Conservation (phyloP, 1,140 invertebrate genomes). For the Orius laevigatus region DNA sequence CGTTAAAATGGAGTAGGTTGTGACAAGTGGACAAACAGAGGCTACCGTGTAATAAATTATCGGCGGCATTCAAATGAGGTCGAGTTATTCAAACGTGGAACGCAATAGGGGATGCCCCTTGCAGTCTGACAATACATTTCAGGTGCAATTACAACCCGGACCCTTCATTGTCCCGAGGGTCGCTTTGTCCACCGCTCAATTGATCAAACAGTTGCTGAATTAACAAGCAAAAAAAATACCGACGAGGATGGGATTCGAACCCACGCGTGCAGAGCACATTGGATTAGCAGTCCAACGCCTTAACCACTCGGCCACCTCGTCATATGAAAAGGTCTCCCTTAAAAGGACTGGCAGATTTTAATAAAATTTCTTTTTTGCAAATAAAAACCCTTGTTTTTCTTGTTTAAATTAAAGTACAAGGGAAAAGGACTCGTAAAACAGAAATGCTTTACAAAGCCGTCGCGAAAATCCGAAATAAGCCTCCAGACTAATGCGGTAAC, state of each 20-base stretch:
- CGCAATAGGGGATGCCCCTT: too few relatives aligned
- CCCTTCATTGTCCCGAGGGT: too few relatives aligned
- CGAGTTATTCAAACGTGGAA: too few relatives aligned
- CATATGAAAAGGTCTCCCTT: constrained; percentile 20
- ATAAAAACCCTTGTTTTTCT: neutral
- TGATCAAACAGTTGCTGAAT: too few relatives aligned
- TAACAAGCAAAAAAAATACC: constrained; percentile 21
- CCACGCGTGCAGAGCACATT: constrained; percentile 64
- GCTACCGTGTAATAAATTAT: too few relatives aligned
- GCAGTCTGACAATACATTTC: too few relatives aligned
- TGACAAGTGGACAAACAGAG: too few relatives aligned
- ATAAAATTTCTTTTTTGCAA: neutral
- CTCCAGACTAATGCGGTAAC: neutral
- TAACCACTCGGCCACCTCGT: constrained; percentile 81
- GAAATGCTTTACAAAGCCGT: neutral
- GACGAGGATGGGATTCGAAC: constrained; percentile 81
- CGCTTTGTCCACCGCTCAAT: too few relatives aligned
- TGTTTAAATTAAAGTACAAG: neutral
- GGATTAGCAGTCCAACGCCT: constrained; percentile 75
- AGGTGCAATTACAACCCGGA: too few relatives aligned
- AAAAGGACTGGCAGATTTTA: neutral
- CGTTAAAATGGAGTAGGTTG: too few relatives aligned
- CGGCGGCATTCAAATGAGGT: too few relatives aligned
- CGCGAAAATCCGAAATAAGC: neutral
- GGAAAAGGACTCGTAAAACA: neutral